These are phyloP conservation scores for Scomber scombrus DNA, from an alignment of 2,113 vertebrate genomes.

Conservation along the genomic window DNA sequence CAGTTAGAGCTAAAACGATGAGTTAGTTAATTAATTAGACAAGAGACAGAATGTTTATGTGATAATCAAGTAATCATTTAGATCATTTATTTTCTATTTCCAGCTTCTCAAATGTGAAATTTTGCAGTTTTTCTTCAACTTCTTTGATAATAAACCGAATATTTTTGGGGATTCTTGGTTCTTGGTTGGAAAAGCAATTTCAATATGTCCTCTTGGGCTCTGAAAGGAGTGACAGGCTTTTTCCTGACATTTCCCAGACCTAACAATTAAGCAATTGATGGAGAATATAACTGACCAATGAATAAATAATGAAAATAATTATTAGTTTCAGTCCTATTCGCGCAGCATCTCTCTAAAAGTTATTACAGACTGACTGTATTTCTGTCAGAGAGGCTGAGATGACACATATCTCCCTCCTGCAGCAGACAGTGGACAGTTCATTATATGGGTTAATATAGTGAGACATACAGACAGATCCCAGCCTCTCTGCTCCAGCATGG, in stretches of 20 bases:
- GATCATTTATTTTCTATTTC: not conserved
- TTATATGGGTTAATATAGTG: slow-evolving; percentile 24
- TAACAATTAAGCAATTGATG: no score
- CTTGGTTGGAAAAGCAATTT: not conserved
- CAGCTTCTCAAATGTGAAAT: not conserved
- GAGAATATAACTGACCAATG: no score
- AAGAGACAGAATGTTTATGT: not conserved
- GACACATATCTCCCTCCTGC: not conserved
- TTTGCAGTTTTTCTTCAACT: not conserved
- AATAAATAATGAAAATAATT: not conserved
- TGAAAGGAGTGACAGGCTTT: not conserved
- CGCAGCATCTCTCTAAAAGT: slow-evolving; percentile 2
- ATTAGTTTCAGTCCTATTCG: not conserved
- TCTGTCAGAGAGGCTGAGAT: no score
- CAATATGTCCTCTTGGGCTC: slow-evolving; percentile 1
- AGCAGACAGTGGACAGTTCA: slow-evolving; percentile 25
- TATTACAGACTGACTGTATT: not conserved
- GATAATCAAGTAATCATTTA: not conserved
- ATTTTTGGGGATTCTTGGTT: not conserved
- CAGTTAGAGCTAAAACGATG: not conserved
- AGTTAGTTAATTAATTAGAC: not conserved
- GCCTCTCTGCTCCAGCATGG: slow-evolving; percentile 28
- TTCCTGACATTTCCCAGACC: not conserved
- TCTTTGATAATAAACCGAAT: not conserved
- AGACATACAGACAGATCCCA: slow-evolving; percentile 18